These are phyloP conservation scores for Galaxias olidus DNA, from an alignment of 2,797 vertebrate species.

Conservation along the genomic window DNA sequence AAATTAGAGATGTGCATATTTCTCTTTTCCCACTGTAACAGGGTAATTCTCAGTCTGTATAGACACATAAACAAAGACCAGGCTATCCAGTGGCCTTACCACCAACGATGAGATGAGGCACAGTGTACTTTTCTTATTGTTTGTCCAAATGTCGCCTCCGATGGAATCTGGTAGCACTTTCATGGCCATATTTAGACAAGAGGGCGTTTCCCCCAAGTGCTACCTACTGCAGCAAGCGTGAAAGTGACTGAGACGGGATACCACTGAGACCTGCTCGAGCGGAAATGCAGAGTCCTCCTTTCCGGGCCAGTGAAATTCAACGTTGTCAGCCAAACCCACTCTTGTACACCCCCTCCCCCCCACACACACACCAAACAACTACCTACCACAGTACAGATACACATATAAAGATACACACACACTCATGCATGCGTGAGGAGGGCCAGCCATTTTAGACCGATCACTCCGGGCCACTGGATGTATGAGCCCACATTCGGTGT, in stretches of 20 bases:
- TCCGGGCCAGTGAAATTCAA: not conserved
- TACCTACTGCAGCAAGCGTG: constrained; percentile 28
- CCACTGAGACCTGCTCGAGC: constrained; percentile 71
- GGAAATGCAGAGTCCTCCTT: constrained; percentile 43
- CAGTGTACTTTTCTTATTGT: too few relatives aligned
- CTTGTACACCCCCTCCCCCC: not conserved
- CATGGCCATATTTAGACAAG: constrained; percentile 20
- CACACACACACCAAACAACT: constrained; percentile 20
- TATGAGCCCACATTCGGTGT: not conserved
- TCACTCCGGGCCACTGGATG: not conserved
- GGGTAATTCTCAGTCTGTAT: too few relatives aligned
- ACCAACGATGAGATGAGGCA: too few relatives aligned
- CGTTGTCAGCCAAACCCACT: not conserved
- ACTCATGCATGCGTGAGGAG: constrained; percentile 33
- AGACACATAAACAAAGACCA: too few relatives aligned
- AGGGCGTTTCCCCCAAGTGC: constrained; percentile 17
- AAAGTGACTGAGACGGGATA: constrained; percentile 29
- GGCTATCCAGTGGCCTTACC: too few relatives aligned
- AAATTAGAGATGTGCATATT: constrained; percentile 21
- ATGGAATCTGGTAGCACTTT: constrained; percentile 24
- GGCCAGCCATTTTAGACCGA: constrained; percentile 20
- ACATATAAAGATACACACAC: constrained; percentile 34
- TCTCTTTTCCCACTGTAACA: too few relatives aligned
- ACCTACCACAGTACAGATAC: constrained; percentile 24
- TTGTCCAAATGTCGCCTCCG: not conserved